phyloP scores from a whole-genome alignment of 2,797 vertebrate species.

The Octomys mimax region DNA sequence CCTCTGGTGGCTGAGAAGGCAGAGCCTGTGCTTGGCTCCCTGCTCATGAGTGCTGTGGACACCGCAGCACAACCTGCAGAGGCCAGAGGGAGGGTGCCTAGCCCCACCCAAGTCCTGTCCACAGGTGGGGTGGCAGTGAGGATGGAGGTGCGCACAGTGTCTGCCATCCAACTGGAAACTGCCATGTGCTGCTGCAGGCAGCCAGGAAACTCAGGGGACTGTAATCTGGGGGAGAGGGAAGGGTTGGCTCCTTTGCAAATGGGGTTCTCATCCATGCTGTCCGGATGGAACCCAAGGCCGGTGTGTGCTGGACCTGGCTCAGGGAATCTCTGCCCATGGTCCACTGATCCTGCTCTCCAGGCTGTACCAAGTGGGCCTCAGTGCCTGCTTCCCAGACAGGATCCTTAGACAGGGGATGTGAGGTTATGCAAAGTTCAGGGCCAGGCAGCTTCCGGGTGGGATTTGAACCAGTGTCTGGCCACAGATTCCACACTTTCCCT shows the following conservation, averaged over 20 bases:
- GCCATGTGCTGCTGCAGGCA: accelerated
- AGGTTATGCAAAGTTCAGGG: not conserved
- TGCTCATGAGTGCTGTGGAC: not conserved
- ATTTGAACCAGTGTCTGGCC: not conserved
- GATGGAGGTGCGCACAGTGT: accelerated
- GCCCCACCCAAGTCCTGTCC: not conserved
- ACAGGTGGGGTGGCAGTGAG: not conserved
- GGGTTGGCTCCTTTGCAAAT: not conserved
- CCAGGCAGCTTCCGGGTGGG: not conserved
- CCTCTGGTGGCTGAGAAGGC: accelerated
- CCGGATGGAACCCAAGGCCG: not conserved
- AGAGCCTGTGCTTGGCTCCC: accelerated
- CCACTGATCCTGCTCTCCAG: not conserved
- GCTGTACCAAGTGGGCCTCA: not conserved
- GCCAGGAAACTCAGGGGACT: not conserved
- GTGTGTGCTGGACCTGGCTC: accelerated
- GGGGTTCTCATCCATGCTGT: not conserved
- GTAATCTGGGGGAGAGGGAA: not conserved
- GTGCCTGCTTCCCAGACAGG: not conserved
- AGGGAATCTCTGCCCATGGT: accelerated
- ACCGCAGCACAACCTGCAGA: not conserved
- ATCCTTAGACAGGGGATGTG: not conserved
- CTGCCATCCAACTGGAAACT: too few relatives aligned
- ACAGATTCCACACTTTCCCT: not conserved
- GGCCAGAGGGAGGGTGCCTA: not conserved